phyloP scores from a whole-genome alignment of 2,888 invertebrate genomes.

The Orchesellides sinensis region DNA sequence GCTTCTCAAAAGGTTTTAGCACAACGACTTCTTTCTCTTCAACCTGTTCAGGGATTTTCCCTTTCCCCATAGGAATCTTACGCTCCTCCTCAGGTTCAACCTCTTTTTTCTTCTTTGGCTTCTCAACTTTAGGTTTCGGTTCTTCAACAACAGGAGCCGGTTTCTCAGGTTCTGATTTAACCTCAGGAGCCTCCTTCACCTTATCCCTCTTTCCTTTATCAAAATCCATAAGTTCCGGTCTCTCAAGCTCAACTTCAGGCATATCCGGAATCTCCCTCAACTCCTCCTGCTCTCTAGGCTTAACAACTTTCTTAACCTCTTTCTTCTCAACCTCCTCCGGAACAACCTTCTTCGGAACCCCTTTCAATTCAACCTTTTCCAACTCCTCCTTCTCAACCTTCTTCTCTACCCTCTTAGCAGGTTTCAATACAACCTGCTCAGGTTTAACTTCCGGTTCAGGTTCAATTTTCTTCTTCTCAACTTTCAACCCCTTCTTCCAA shows the following conservation, averaged over 20 bases:
- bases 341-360: conserved; percentile 20
- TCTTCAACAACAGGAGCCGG: conserved; percentile 17
- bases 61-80: conserved; percentile 47
- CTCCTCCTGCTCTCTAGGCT: conserved; percentile 49
- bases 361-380: conserved; percentile 50
- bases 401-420: background rate
- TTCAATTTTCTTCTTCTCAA: too few species aligned
- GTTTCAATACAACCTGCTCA: too few species aligned
- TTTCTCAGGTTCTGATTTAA: conserved; percentile 24
- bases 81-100: conserved; percentile 22
- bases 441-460: too few species aligned
- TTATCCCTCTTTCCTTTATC: conserved; percentile 56
- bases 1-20: conserved; percentile 75
- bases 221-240: conserved; percentile 28
- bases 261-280: conserved; percentile 41
- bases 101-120: conserved; percentile 50
- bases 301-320: conserved; percentile 45
- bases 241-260: conserved; percentile 48
- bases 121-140: conserved; percentile 36
- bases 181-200: conserved; percentile 41
- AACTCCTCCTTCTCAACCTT: background rate
- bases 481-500: background rate
- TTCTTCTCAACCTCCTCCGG: conserved; percentile 19
- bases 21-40: conserved; percentile 48
- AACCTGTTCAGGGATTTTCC: conserved; percentile 36